Evolutionary conservation across 92 coral and sea anemone species (phyloP).

Genomic region (Zoanthus gigantus): DNA sequence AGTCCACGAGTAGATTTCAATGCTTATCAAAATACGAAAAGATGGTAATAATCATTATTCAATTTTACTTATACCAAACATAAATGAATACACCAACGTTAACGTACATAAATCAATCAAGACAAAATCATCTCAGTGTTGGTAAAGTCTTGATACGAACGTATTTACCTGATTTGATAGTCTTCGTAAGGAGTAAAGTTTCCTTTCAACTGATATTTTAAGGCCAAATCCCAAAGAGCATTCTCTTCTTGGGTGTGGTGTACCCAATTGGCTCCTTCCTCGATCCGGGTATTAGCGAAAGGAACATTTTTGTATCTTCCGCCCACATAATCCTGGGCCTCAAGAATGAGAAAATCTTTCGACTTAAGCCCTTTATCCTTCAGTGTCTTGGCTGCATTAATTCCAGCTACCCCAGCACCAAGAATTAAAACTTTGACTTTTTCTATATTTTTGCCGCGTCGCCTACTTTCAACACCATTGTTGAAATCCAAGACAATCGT

Average conservation of each 20-base stretch:
- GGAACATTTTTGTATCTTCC: slow-evolving; percentile 76
- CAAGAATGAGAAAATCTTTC: slow-evolving; percentile 78
- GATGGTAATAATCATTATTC: no score
- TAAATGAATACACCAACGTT: no score
- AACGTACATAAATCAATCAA: no score
- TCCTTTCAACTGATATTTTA: slow-evolving; percentile 17
- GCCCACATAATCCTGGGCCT: slow-evolving; percentile 88
- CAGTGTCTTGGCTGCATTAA: slow-evolving; percentile 80
- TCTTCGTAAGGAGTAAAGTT: slow-evolving; percentile 13
- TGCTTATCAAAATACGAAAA: no score
- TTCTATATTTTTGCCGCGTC: background rate
- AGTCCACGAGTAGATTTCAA: no score
- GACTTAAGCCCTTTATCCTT: slow-evolving; percentile 64
- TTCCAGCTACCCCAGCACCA: slow-evolving; percentile 89
- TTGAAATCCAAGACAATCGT: background rate
- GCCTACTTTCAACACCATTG: background rate
- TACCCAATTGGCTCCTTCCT: slow-evolving; percentile 89
- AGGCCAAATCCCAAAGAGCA: slow-evolving; percentile 32
- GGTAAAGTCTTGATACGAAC: background rate
- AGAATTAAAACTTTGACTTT: slow-evolving; percentile 75
- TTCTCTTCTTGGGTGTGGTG: slow-evolving; percentile 63
- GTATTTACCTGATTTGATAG: slow-evolving; percentile 32
- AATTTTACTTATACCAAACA: no score
- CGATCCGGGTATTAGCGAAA: slow-evolving; percentile 62
- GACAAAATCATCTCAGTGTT: no score